Base-by-base conservation (phyloP, 2,888 invertebrate genomes). In the Amiota communis region DNA sequence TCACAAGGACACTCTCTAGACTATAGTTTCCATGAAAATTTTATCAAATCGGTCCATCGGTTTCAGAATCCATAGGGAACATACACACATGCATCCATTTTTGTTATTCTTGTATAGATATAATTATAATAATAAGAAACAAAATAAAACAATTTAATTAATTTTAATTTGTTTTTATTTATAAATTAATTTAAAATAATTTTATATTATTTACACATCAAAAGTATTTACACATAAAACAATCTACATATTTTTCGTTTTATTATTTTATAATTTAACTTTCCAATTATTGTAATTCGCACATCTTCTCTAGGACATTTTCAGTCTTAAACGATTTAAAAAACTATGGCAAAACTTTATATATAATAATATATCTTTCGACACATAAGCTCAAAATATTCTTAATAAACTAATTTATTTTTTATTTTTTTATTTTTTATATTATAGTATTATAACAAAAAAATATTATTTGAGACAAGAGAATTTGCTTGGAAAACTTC, bases 291-390 rank as follows among this genome's bases (percentile, higher is more conserved):
- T 74, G 15, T 59, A 75, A 79, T 80, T 79, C 79, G 80, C 81
- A 75, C 80, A 80, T 79, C 72, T 76, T 81, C 79, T 87, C 84
- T 86, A 89, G 88, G 88, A 89, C 88, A 87, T 88, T 83, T 86
- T 89, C 89, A 89, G 89, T 89, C 89, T 89, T 89, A 85, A 88
- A 83, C 86, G 84, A 87, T 87, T 87, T 84, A 82, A 86, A 80
- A 80, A 86, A 85, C 87, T 87, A 87, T 87, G 87, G 87, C 87
- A 87, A 87, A 87, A 87, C 85, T 83, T 83, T 85, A 82, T 82
- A 81, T 77, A 78, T 65, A 65, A 78, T 53, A 68, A 20, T 68
- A 51, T 51, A 13, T 68, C 47, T 65, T 36, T 65, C 65, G 20
- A 65, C 48, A 49, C 12, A 59, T 20, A 59, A 1, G 10, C 59